Conservation (phyloP, 2,113 vertebrate species). For the Noctilio leporinus region DNA sequence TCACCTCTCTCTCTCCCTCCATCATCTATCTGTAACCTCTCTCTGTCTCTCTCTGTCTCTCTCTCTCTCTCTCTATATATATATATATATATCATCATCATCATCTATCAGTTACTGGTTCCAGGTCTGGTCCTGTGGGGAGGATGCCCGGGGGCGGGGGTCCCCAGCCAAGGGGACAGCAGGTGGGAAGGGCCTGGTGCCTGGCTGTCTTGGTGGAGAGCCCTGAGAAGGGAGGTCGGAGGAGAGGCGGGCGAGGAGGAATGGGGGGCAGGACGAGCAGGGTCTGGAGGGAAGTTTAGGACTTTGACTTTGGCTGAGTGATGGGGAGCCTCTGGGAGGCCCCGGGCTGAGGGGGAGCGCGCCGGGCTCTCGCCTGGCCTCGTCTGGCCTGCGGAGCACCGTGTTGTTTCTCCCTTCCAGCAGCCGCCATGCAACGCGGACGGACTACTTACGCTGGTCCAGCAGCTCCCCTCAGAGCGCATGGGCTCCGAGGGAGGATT, state of each 20-base stretch:
- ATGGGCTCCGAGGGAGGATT: background rate
- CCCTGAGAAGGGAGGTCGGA: accelerated
- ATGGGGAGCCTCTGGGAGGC: background rate
- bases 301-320: background rate
- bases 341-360: background rate
- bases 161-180: accelerated
- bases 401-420: background rate
- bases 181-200: background rate
- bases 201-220: background rate
- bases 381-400: background rate
- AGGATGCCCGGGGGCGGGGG: too few species aligned
- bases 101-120: too few species aligned
- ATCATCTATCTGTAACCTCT: too few species aligned
- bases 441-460: background rate
- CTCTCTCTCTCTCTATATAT: too few species aligned
- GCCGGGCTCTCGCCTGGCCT: too few species aligned
- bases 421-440: background rate
- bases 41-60: too few species aligned
- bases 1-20: too few species aligned
- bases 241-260: accelerated
- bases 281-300: background rate
- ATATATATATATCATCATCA: too few species aligned
- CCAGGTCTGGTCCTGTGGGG: too few species aligned
- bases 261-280: accelerated
- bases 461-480: background rate